phyloP scores from a whole-genome alignment of 2,888 invertebrate genomes.

The Apamea monoglypha region DNA sequence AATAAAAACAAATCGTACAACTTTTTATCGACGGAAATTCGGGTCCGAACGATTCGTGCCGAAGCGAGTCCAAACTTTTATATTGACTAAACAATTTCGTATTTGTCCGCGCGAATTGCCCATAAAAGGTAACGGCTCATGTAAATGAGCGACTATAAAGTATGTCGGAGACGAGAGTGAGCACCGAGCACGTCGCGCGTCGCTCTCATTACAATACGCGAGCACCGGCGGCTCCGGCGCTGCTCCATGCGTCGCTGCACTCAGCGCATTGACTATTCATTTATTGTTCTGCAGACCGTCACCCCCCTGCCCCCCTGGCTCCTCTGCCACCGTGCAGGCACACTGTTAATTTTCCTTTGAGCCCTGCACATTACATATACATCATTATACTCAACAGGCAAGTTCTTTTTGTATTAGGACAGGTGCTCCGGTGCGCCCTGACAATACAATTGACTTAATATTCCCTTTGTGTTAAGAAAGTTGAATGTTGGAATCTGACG shows the following conservation, averaged over 20 bases:
- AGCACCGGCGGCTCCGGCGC: not conserved
- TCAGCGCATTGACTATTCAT: constrained; percentile 50
- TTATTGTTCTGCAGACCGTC: constrained; percentile 28
- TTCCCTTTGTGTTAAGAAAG: constrained; percentile 38
- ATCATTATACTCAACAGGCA: constrained; percentile 15
- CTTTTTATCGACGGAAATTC: constrained; percentile 65
- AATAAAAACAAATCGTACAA: constrained; percentile 70
- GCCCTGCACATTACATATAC: constrained; percentile 12
- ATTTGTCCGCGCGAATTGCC: constrained; percentile 57
- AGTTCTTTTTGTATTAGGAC: not conserved
- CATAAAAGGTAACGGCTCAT: constrained; percentile 38
- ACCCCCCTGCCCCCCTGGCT: not conserved
- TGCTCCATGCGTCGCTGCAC: constrained; percentile 14
- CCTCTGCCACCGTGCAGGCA: not conserved
- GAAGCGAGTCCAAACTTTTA: constrained; percentile 53
- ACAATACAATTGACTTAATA: constrained; percentile 40
- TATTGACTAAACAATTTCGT: constrained; percentile 63
- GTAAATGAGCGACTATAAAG: constrained; percentile 21
- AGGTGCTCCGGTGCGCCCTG: not conserved
- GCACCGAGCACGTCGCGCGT: not conserved
- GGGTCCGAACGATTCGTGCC: constrained; percentile 51
- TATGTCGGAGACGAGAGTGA: not conserved
- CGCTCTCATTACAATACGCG: constrained; percentile 4
- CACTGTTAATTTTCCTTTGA: constrained; percentile 8
- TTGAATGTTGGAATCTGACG: constrained; percentile 33